A percentile compares a stretch with the other conserved stretches of the same genome.
Conservation (phyloP, 2,113 vertebrate species). For the Hippocampus mohnikei region DNA sequence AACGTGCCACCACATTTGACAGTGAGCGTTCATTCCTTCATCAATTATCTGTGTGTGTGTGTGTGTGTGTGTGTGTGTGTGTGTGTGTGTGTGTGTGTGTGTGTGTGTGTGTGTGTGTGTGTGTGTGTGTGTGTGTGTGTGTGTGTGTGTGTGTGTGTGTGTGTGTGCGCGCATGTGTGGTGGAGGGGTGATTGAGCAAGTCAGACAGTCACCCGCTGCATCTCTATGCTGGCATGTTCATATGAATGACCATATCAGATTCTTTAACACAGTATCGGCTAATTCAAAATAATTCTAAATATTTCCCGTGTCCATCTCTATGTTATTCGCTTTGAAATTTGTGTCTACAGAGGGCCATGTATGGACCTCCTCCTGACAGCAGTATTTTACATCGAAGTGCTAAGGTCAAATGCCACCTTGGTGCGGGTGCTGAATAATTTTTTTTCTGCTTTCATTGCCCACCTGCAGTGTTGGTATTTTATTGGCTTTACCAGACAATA, state of each 20-base stretch:
- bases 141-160: constrained; percentile 8
- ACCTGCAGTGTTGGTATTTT: background rate
- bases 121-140: constrained; percentile 27
- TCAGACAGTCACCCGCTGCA: constrained; percentile 30
- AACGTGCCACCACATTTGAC: constrained; percentile 71
- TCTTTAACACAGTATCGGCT: background rate
- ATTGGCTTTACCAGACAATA: background rate
- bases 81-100: constrained; percentile 23
- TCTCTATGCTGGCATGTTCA: constrained; percentile 46
- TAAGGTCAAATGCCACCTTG: background rate
- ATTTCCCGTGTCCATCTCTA: background rate
- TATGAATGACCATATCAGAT: constrained; percentile 39
- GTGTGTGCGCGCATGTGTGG: no score
- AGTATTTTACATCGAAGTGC: no score
- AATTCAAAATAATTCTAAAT: background rate
- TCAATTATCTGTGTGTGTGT: constrained; percentile 27
- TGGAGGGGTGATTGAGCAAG: constrained; percentile 26
- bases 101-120: constrained; percentile 9
- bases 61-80: background rate
- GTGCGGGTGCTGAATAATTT: background rate
- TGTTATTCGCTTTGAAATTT: background rate
- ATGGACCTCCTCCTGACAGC: background rate
- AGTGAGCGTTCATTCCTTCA: constrained; percentile 64
- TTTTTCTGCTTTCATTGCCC: background rate
- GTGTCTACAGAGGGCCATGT: background rate